phyloP scores from a whole-genome alignment of 2,888 invertebrate genomes.

The Malthinus seriepunctatus region DNA sequence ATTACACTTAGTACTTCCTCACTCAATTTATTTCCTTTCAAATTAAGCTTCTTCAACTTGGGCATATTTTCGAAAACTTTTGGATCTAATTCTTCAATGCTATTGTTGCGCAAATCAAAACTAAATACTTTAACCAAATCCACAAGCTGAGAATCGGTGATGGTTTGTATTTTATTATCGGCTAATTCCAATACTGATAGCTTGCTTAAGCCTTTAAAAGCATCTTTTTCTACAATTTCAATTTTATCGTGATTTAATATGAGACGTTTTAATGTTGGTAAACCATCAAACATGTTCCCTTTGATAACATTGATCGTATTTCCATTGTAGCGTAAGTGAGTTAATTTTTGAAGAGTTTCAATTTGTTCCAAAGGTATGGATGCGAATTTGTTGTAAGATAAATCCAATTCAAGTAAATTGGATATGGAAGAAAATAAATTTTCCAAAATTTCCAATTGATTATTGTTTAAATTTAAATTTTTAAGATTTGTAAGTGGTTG shows the following conservation, averaged over 20 bases:
- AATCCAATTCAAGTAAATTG: not conserved
- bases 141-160: not conserved
- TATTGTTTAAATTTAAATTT: not conserved
- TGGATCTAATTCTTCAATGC: not conserved
- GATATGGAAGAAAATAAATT: not conserved
- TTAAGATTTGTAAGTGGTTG: not conserved
- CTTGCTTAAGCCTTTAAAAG: not conserved
- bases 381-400: not conserved
- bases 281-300: not conserved
- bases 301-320: not conserved
- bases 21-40: constrained; percentile 4
- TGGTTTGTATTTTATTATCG: too few species aligned
- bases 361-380: not conserved
- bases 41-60: not conserved
- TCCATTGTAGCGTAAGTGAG: not conserved
- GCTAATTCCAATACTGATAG: not conserved
- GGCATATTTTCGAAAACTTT: not conserved
- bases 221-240: not conserved
- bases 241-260: not conserved
- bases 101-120: not conserved
- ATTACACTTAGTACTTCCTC: not conserved
- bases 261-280: not conserved
- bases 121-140: not conserved
- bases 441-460: not conserved
- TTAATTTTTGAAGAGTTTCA: not conserved